Percentiles rank a stretch among this genome's conserved stretches.
Evolutionary conservation across 2,113 vertebrate species (phyloP).

Genomic region (Tichodroma muraria): DNA sequence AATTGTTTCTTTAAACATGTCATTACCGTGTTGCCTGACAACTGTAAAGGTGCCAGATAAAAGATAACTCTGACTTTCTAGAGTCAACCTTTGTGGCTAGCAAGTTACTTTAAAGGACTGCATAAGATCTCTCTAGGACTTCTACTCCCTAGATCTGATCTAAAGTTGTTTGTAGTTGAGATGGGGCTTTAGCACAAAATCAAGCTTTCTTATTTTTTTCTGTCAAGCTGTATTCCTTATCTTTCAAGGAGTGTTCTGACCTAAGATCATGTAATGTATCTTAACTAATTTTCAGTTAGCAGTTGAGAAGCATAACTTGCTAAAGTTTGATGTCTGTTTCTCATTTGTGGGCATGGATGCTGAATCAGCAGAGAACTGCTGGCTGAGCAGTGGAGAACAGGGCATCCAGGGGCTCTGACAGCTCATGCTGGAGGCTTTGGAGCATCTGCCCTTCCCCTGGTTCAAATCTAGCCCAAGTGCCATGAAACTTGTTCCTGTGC

Average conservation of each 20-base stretch:
- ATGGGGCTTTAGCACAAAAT: background rate
- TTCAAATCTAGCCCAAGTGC: background rate
- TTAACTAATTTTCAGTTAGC: background rate
- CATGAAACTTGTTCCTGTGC: background rate
- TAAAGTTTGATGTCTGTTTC: background rate
- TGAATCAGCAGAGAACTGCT: background rate
- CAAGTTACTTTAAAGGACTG: background rate
- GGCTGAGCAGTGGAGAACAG: background rate
- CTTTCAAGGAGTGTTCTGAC: background rate
- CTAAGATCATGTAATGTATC: background rate
- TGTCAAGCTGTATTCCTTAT: background rate
- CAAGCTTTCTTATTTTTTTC: background rate
- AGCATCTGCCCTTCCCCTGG: background rate
- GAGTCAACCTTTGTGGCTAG: background rate
- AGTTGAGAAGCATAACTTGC: background rate
- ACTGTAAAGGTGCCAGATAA: background rate
- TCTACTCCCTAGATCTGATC: background rate
- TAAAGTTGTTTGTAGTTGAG: background rate
- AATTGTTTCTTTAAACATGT: background rate
- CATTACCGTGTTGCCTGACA: background rate
- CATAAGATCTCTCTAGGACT: background rate
- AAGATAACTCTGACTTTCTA: conserved; percentile 19
- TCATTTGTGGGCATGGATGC: background rate
- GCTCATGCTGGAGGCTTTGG: background rate
- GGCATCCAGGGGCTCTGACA: background rate